Base-by-base conservation (phyloP, 2,888 invertebrate species). In the Stenchaetothrips biformis region DNA sequence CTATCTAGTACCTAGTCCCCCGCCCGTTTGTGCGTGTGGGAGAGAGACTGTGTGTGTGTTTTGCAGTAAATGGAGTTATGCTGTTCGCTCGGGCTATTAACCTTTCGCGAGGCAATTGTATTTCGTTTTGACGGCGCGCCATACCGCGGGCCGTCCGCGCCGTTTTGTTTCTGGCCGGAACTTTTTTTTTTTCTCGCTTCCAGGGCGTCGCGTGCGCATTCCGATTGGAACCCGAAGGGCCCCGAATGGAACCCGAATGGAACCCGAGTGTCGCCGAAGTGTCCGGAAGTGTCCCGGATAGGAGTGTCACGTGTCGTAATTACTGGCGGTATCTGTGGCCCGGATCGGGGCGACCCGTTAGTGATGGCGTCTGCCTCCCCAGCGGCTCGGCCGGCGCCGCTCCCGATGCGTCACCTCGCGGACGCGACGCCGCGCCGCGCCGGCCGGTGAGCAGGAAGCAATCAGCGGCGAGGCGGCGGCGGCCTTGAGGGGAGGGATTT, bases 321-420 rank as follows among this genome's bases (percentile, higher is more conserved):
- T 37, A 37, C 37, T 37, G 37, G 2, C 37, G 37, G 4, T 37
- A 37, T 37, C 37, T 37, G 37, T 1, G 37, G 2, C 37, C 37
- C 37, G 37, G 37, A 37, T 37, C 37, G 37, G 2, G 2, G 2
- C 37, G 37, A 37, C 37, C 4, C 37, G 37, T 37, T 37, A 37
- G 37, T 4, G 4, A 4, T 37, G 37, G 37, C 37, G 37, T 37
- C 37, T 4, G 1, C 2, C 37, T 37, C 37, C 37, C 37, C 37
- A 37, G 37, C 37, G 37, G 4, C 48, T 18, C 7, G 48, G 59
- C 7, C 13, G 7, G 67, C 79, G 11, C 37, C 67, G 48, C 48
- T 59, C 79, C 47, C n/a, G 48, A 62, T 67, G 47, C 48, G 62
- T 74, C 67, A 74, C 67, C 67, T 74, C 25, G 67, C 67, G 25